Conservation (phyloP, 1,140 invertebrate genomes). For the Paraescarpia echinospica region DNA sequence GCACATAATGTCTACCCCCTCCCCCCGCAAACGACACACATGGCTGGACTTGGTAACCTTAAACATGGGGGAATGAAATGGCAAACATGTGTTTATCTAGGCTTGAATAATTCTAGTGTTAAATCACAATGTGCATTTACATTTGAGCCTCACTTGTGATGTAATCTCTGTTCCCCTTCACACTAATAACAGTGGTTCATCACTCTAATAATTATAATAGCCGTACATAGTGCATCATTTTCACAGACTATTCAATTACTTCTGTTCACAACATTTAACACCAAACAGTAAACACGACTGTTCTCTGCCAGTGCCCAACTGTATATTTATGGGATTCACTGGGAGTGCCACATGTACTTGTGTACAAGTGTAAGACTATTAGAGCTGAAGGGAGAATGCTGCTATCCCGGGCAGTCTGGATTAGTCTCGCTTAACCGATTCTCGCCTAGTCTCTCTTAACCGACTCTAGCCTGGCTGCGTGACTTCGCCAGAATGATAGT, state of each 20-base stretch:
- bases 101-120: not conserved
- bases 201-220: not conserved
- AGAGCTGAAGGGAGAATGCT: no score
- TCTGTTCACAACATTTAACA: conserved; percentile 5
- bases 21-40: not conserved
- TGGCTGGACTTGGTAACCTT: not conserved
- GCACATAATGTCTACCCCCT: not conserved
- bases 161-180: not conserved
- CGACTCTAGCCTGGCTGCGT: no score
- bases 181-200: not conserved
- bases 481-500: no score
- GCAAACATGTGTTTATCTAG: not conserved
- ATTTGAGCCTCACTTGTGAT: not conserved
- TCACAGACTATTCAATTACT: conserved; percentile 14
- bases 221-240: not conserved
- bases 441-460: no score
- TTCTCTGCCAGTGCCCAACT: not conserved
- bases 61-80: not conserved
- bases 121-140: not conserved
- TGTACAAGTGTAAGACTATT: not conserved
- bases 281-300: not conserved
- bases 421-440: no score
- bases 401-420: no score
- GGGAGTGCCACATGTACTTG: not conserved
- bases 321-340: not conserved